phyloP scores from a whole-genome alignment of 2,888 invertebrate species.

The Rhingia campestris region DNA sequence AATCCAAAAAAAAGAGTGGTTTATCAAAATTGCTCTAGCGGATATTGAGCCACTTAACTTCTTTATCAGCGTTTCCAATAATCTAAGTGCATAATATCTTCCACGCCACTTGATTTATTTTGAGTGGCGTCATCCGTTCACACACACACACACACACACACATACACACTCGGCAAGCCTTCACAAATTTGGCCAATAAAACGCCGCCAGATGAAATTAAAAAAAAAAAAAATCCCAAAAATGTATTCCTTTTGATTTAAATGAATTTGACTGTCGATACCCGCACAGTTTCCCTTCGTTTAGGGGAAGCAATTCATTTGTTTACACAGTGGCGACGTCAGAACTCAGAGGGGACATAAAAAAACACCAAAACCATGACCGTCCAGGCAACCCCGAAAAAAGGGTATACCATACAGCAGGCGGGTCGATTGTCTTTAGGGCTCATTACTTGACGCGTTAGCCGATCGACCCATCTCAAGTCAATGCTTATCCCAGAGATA shows the following conservation, averaged over 20 bases:
- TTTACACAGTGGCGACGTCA: constrained; percentile 44
- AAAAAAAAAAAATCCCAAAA: constrained; percentile 30
- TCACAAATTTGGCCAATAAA: constrained; percentile 60
- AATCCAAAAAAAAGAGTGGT: constrained; percentile 20
- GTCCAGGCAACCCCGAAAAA: constrained; percentile 33
- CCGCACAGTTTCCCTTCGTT: constrained; percentile 44
- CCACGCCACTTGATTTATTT: constrained; percentile 71
- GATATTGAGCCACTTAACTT: constrained; percentile 69
- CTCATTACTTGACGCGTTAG: constrained; percentile 73
- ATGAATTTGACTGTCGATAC: constrained; percentile 68
- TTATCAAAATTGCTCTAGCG: constrained; percentile 56
- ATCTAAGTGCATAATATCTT: constrained; percentile 66
- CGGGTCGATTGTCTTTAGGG: constrained; percentile 56
- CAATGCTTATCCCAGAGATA: constrained; percentile 65
- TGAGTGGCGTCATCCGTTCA: constrained; percentile 73
- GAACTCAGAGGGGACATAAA: background rate
- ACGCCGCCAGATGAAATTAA: constrained; percentile 49
- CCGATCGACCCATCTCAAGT: constrained; percentile 72
- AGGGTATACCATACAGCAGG: constrained; percentile 29
- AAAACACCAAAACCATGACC: constrained; percentile 1
- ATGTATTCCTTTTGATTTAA: constrained; percentile 63
- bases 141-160: constrained; percentile 21
- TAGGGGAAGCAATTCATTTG: constrained; percentile 56
- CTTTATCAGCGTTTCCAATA: constrained; percentile 55
- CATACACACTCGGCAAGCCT: background rate